Percentiles rank a stretch among this genome's conserved stretches.
Conservation (phyloP, 30 jellyfish, hydroid and myxozoan species). For the Morbakka virulenta region DNA sequence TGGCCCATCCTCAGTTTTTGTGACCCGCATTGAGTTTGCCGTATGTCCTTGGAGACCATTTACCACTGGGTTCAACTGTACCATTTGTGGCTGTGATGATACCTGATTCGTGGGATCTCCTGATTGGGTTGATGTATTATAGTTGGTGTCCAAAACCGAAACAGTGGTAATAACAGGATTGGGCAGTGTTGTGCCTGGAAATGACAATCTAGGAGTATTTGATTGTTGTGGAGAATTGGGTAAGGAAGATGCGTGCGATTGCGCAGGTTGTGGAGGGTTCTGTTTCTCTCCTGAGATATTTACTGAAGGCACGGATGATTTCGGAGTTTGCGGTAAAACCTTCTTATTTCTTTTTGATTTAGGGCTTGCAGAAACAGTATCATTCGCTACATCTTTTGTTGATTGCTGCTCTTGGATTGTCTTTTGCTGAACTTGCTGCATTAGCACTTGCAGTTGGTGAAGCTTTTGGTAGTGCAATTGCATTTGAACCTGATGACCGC, state of each 20-base stretch:
- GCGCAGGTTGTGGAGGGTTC: neutral
- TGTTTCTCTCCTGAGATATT: neutral
- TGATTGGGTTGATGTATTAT: neutral
- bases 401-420: conserved; percentile 51
- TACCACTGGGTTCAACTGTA: neutral
- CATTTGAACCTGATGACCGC: conserved; percentile 91
- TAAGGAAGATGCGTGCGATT: neutral
- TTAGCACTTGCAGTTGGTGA: conserved; percentile 75
- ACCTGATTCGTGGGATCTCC: neutral
- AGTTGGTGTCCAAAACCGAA: neutral
- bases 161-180: neutral
- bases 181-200: neutral
- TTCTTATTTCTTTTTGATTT: neutral
- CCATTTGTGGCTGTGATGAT: neutral
- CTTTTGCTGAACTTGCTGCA: conserved; percentile 82
- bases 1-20: neutral
- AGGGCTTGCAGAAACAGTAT: neutral
- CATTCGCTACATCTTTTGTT: neutral
- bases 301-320: neutral
- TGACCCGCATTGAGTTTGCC: neutral
- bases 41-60: neutral
- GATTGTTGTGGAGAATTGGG: neutral
- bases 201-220: neutral
- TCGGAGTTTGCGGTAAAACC: neutral
- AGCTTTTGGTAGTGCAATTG: conserved; percentile 80